Evolutionary conservation across 2,888 invertebrate genomes (phyloP), one percentile per base, ranked within the genome.

Genomic region (Lochmaea crataegi): DNA sequence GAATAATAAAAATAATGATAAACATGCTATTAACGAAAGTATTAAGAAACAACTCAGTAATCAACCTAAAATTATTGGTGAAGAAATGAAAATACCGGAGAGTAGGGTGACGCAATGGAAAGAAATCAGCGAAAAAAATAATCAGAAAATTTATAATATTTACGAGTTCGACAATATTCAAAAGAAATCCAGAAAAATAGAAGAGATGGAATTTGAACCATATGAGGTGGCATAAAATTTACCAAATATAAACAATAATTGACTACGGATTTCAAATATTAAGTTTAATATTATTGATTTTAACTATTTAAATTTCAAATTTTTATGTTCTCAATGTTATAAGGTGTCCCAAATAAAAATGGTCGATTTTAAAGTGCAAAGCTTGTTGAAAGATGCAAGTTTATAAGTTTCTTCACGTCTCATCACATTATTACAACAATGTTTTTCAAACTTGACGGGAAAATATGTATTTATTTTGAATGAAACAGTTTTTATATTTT

Each of bases 121-220:
- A 22, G 81, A 81, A 14, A 81, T 85, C 57, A 81, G 78, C 71
- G 84, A 80, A 71, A 81, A 80, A 32, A 83, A 79, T 61, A 69
- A 65, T 45, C 77, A 77, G 65, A 75, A 75, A 64, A 83, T 84
- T 67, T 79, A 82, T 16, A 82, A 85, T 84, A 79, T 88, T 84
- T 84, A 87, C 83, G 82, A 86, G 68, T 86, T 84, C 76, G 89
- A 90, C 72, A 90, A 91, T 82, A 89, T 90, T 82, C 91, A 91
- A 64, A 75, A 75, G 78, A 87, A 87, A 76, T 88, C 89, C 12
- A 91, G 90, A 77, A 92, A 93, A 84, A 92, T 92, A 80, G 93
- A 93, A 58, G 94, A 95, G 80, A 95, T 95, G 91, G 94, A 95
- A 80, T 95, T 95, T 80, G 95, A 95, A 86, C 81, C 84, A 14